Evolutionary conservation across 2,797 vertebrate genomes (phyloP).

Genomic region (Karalla daura): DNA sequence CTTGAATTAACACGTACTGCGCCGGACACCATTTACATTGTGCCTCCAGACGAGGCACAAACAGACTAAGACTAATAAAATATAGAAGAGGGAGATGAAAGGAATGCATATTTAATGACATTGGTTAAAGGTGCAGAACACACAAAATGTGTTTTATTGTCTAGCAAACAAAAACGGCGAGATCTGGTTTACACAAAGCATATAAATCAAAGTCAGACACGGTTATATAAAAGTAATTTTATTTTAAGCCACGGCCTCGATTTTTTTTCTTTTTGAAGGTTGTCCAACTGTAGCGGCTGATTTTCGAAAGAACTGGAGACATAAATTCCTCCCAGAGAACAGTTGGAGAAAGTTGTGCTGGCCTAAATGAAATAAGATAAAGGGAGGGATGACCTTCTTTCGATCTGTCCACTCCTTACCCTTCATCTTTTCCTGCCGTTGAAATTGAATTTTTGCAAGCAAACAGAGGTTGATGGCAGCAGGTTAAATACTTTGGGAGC

Average conservation of each 20-base stretch:
- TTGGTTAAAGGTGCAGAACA: conserved; percentile 14
- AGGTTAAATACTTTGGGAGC: conserved; percentile 48
- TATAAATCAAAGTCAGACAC: conserved; percentile 6
- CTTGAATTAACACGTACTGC: conserved; percentile 21
- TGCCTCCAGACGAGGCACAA: conserved; percentile 15
- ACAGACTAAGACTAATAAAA: conserved; percentile 26
- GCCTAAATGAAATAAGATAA: conserved; percentile 17
- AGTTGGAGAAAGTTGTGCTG: neutral
- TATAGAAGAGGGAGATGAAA: conserved; percentile 2
- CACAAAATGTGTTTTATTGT: neutral
- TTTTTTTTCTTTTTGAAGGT: neutral
- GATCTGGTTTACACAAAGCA: neutral
- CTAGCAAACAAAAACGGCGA: neutral
- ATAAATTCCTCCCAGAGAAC: neutral
- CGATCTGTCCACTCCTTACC: neutral
- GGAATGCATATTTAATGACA: neutral
- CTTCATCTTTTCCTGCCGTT: conserved; percentile 2
- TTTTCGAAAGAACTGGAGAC: neutral
- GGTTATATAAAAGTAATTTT: neutral
- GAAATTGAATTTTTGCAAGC: conserved; percentile 27
- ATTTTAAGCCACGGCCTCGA: neutral
- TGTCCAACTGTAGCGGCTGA: neutral
- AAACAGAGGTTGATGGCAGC: conserved; percentile 28
- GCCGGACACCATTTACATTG: conserved; percentile 8
- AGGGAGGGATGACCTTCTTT: conserved; percentile 5